Evolutionary conservation across 2,113 vertebrate genomes (phyloP), one percentile per base, ranked within the genome.

Genomic region (Diadophis punctatus): DNA sequence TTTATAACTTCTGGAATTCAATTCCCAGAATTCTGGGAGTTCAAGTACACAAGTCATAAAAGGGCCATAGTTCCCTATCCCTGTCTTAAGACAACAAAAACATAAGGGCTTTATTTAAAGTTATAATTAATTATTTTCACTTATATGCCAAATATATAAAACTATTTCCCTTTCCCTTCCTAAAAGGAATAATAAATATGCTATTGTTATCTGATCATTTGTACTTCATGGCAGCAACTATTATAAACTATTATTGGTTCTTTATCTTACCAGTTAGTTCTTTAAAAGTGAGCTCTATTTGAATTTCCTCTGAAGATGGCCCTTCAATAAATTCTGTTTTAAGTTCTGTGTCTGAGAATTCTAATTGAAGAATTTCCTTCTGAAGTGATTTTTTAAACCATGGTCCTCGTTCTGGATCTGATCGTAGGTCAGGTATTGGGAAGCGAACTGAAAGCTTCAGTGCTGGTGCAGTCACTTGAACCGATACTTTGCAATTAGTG

Each of bases 301-400:
- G 99, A 91, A 98, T 97, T 97, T 99, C 99, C 90, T 99, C 98
- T 46, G 98, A 98, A 84, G 98, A 98, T 90, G 98, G 98, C 1
- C 98, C 98, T 89, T 98, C 98, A 94, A 97, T 95, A 95, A 99
- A 98, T 93, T 99, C 99, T 0, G 98, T 99, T 97, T 99, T 99
- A 91, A 99, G 96, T 96, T 99, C 99, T 86, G 98, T 80, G 94
- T 99, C 99, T 94, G 98, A 97, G 94, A 99, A 97, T 91, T 98
- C 98, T 95, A 99, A 96, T 86, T 98, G 97, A 89, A 99, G 98
- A 46, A 98, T 97, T 96, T 99, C 99, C 96, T 99, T 99, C 96
- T 99, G 99, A 94, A 99, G 98, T 0, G 99, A 99, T 96, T 99
- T 99, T 96, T 99, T 99, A 97, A 99, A 99, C 99, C 99, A 99